A percentile compares a stretch with the other conserved stretches of the same genome.
phyloP scores from a whole-genome alignment of 2,888 invertebrate species.

The Rhagonycha lutea region DNA sequence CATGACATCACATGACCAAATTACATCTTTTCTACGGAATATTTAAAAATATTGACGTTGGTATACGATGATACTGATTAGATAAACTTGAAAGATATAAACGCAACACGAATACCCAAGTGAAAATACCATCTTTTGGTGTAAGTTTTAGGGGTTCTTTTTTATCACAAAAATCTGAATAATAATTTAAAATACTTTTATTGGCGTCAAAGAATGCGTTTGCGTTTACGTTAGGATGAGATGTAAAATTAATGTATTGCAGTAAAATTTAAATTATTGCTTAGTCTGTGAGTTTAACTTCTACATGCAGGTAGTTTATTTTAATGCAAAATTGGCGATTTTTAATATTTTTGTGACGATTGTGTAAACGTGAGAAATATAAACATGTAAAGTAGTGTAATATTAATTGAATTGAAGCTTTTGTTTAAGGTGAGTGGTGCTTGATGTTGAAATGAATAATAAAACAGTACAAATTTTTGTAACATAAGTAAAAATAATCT shows the following conservation, averaged over 20 bases:
- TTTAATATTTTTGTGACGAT: background rate
- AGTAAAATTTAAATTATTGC: too few species aligned
- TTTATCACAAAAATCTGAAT: background rate
- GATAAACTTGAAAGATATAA: background rate
- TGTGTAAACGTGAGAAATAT: background rate
- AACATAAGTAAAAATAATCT: background rate
- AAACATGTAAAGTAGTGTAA: background rate
- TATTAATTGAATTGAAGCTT: background rate
- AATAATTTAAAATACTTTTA: background rate
- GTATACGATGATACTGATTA: background rate
- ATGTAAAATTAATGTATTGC: too few species aligned
- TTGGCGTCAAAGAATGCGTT: background rate
- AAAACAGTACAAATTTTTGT: too few species aligned
- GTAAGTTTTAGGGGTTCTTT: background rate
- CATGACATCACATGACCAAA: background rate
- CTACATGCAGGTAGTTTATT: background rate
- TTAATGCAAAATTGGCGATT: background rate
- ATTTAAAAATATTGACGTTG: background rate
- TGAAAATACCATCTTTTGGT: background rate
- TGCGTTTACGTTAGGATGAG: background rate
- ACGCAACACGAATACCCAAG: background rate
- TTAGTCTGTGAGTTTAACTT: too few species aligned
- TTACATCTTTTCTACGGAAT: background rate
- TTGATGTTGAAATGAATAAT: too few species aligned
- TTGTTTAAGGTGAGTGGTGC: background rate